phyloP scores from a whole-genome alignment of 1,140 invertebrate species.

The Drosophila triauraria region DNA sequence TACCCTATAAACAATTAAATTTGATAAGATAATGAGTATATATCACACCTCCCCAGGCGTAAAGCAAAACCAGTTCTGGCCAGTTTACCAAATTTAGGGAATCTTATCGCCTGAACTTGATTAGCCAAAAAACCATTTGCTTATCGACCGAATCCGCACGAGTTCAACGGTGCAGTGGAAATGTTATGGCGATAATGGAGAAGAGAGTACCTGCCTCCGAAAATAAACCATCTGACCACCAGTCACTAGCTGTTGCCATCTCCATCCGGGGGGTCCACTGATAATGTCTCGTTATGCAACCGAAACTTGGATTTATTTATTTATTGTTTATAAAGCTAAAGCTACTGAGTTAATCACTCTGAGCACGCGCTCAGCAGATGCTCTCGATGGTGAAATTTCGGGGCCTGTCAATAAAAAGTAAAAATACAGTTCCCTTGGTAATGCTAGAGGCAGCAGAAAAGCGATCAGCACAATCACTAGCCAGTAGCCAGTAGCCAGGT shows the following conservation, averaged over 20 bases:
- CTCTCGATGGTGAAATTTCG: conserved; percentile 37
- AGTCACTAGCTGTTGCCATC: conserved; percentile 7
- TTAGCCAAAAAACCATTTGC: neutral
- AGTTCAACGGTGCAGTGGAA: conserved; percentile 16
- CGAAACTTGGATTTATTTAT: neutral
- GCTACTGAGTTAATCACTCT: conserved; percentile 17
- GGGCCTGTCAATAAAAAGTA: conserved; percentile 26
- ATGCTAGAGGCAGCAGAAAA: neutral
- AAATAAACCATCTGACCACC: conserved; percentile 30
- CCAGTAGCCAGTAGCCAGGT: conserved; percentile 11
- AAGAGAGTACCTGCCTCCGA: conserved; percentile 5
- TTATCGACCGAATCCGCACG: conserved; percentile 13
- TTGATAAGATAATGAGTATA: conserved; percentile 7
- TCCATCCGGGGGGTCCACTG: conserved; percentile 19
- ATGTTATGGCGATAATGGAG: conserved; percentile 1
- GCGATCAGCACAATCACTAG: conserved; percentile 29
- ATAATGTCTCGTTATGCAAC: conserved; percentile 43
- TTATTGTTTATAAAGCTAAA: conserved; percentile 8
- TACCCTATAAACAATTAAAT: neutral
- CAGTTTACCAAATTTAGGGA: conserved; percentile 2
- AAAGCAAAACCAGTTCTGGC: neutral
- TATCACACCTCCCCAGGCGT: conserved; percentile 1
- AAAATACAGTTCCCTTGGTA: conserved; percentile 16
- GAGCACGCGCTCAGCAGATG: conserved; percentile 51
- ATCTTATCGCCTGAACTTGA: conserved; percentile 17